Evolutionary conservation across 2,888 invertebrate species (phyloP).

Genomic region (Rapana venosa): DNA sequence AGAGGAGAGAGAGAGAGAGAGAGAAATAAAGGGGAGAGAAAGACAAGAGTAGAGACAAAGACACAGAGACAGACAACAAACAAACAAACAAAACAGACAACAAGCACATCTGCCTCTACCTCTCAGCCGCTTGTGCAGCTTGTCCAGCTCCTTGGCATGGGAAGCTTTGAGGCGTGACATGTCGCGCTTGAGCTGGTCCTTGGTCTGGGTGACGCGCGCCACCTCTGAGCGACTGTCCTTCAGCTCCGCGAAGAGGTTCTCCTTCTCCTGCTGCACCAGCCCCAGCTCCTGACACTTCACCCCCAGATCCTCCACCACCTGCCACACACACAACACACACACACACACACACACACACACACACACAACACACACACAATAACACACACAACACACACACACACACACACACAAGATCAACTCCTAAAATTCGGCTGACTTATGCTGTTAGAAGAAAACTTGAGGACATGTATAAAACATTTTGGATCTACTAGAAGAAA

Average conservation of each 20-base stretch:
- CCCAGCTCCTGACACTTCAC: constrained; percentile 58
- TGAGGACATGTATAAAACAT: too few relatives aligned
- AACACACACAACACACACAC: too few relatives aligned
- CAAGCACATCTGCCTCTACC: constrained; percentile 54
- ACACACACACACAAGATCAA: too few relatives aligned
- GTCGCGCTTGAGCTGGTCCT: constrained; percentile 60
- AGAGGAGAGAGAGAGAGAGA: background rate
- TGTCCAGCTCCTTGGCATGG: constrained; percentile 65
- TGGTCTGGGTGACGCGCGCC: constrained; percentile 62
- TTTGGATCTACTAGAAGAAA: too few relatives aligned
- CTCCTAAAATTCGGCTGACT: too few relatives aligned
- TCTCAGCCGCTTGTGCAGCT: constrained; percentile 66
- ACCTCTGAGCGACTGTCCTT: constrained; percentile 62
- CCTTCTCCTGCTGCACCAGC: constrained; percentile 65
- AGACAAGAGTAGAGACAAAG: too few relatives aligned
- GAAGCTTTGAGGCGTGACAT: constrained; percentile 62
- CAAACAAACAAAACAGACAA: background rate
- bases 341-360: too few relatives aligned
- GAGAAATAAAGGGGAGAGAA: too few relatives aligned
- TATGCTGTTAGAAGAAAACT: too few relatives aligned
- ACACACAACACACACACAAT: too few relatives aligned
- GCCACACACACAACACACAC: background rate
- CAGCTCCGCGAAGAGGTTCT: constrained; percentile 62
- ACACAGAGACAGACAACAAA: background rate
- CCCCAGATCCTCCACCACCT: constrained; percentile 39